Evolutionary conservation across 2,888 invertebrate species (phyloP).

Genomic region (Coenonympha arcania): DNA sequence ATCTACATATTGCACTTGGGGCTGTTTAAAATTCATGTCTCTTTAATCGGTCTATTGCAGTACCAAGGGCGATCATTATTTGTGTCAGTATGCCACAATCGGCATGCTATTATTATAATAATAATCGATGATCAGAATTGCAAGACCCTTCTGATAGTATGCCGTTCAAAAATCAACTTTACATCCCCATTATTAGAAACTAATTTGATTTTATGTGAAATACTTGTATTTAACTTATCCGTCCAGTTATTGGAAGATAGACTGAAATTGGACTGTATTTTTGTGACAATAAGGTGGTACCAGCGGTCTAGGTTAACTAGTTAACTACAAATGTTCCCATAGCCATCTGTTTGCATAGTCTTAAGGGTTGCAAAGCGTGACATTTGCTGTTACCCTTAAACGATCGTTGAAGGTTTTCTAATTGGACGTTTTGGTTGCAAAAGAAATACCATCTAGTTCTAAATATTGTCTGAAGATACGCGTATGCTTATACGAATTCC

Average conservation of each 20-base stretch:
- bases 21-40: slow-evolving; percentile 10
- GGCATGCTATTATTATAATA: slow-evolving; percentile 31
- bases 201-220: slow-evolving; percentile 16
- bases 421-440: slow-evolving; percentile 39
- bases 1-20: not conserved
- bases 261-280: slow-evolving; percentile 18
- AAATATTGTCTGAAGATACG: not conserved
- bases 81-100: slow-evolving; percentile 48
- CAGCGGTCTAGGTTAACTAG: slow-evolving; percentile 16
- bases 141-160: slow-evolving; percentile 32
- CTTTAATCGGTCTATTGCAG: slow-evolving; percentile 17
- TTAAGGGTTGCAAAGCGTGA: slow-evolving; percentile 47
- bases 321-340: slow-evolving; percentile 29
- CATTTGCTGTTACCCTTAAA: slow-evolving; percentile 59
- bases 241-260: slow-evolving; percentile 1
- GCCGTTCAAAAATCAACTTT: slow-evolving; percentile 22
- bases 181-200: slow-evolving; percentile 17
- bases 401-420: slow-evolving; percentile 49
- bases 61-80: slow-evolving; percentile 31
- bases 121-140: slow-evolving; percentile 42
- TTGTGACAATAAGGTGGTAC: slow-evolving; percentile 7
- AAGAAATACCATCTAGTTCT: slow-evolving; percentile 11
- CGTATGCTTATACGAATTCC: too few relatives aligned
- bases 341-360: slow-evolving; percentile 55
- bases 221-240: slow-evolving; percentile 7